Base-by-base conservation (phyloP, 2,113 vertebrate species). In the Alces alces region DNA sequence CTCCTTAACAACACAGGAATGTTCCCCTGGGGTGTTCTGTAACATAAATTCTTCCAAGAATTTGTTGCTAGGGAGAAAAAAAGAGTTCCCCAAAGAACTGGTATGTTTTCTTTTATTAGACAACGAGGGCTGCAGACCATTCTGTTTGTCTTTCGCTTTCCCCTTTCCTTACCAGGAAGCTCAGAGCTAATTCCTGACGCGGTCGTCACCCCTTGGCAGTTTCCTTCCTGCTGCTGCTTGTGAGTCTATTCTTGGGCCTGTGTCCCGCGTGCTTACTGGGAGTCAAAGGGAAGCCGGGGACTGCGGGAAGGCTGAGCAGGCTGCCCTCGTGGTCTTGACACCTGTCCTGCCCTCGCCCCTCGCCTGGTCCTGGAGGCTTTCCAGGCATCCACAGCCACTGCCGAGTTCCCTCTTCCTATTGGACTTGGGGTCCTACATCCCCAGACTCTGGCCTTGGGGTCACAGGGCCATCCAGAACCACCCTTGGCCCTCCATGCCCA, bases 1-100 rank as follows among this genome's bases (percentile, higher is more conserved):
- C 91, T 92, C 50, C 93, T 87, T 87, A 73, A 76, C 36, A 83
- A 89, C 66, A 43, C 55, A 61, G 16, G 21, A 64, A 57, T 33
- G 9, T 54, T 78, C 85, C 76, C 84, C 15, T 52, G 78, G 50
- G 57, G 3, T 30, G 7, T 89, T 76, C 86, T 91, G 61, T 89
- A 61, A 52, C 60, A 83, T 84, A 64, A 30, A 80, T 95, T 89
- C 83, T 86, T 91, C 78, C 54, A 73, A 87, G 89, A 97, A 96
- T 93, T 82, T 84, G 85, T 94, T 76, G 78, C 85, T 80, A 91
- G 66, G 88, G 54, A 43, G 3, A 61, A 78, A 64, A 92, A 58
- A 60, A 88, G 50, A n/a, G 82, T 66, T 97, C 94, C 86, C 60
- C 3, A 3, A 95, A 95, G 82, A 93, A 79, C 3, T 60, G 25